Base-by-base conservation (phyloP, 2,888 invertebrate genomes). In the Xylota segnis region DNA sequence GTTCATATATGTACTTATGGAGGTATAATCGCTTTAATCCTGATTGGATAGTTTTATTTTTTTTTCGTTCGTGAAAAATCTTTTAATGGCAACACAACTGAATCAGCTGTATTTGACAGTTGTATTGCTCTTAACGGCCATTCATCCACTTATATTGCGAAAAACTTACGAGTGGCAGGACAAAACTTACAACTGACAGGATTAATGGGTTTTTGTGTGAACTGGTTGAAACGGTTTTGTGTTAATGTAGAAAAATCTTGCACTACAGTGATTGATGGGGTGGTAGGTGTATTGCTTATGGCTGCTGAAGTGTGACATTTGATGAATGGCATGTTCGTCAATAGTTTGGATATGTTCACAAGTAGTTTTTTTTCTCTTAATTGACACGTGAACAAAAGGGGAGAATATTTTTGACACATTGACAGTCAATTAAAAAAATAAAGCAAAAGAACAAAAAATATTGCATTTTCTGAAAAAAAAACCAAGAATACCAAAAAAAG, bases 11-110 rank as follows among this genome's bases (percentile, higher is more conserved):
- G 3, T 23, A 23, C 3, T 1, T 23, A 23, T 23, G 23, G 1
- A 23, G 23, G 23, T 23, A 23, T 66, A 72, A 72, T 72, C 66
- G 50, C 6, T 61, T 65, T 76, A 65, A 71, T 82, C 71, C 70
- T 65, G 68, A 83, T 77, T 66, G 75, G 14, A 18, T 54, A 32
- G 23, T 47, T 65, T 45, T 16, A 18, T 18, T 52, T 45, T 37
- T 16, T 50, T 29, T 16, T 12, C 4, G n/a, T 16, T 59, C 12
- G 9, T 9, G 18, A 32, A 16, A 2, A 18, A 5, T 37, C 34
- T 34, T 27, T 34, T 37, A n/a, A 1, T 12, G 23, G 7, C 37
- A 5, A 23, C 12, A 50, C 50, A n/a, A 50, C 23, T 14, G 43
- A 52, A 52, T 72, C 61, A 52, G 61, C 34, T 72, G 72, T 16